Base-by-base conservation (phyloP, 2,888 invertebrate genomes). In the Opisthograptis luteolata region DNA sequence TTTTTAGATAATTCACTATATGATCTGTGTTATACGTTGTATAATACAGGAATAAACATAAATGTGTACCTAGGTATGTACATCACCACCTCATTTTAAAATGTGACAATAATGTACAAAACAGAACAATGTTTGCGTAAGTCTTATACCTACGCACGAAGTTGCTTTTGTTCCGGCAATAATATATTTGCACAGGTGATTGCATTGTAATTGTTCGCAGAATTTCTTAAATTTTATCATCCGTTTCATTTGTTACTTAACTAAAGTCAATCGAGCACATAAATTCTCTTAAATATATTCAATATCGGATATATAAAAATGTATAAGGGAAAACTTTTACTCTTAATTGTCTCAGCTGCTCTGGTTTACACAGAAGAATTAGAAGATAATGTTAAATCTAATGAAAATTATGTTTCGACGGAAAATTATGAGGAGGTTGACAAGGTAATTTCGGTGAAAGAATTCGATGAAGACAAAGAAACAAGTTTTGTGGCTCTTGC, bases 301-400 rank as follows among this genome's bases (percentile, higher is more conserved):
- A 39, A 12, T 25, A 28, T 22, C 13, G 1, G 17, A 25, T 9
- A 20, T 2, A 17, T 9, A 25, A 49, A 25, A 27, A 51, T 51
- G 51, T 25, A 13, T 1, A 44, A 10, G 31, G 8, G 20, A 28
- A 15, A 10, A 25, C 14, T 17, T 27, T 19, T 34, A n/a, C 9
- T 44, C 3, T 9, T 50, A 13, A 17, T 34, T 20, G 30, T 19
- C n/a, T 20, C 20, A 2, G 13, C 5, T 19, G 43, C 9, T 30
- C 9, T 50, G 15, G 34, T 27, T 14, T 39, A 20, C 28, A 5
- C 39, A 14, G 14, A 36, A 17, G 10, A 34, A 12, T 12, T 9
- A 2, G 20, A 25, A 5, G n/a, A 41, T n/a, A 10, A 15, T 10
- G 10, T 15, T 4, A 35, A 35, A 1, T 3, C 5, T 34, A 17